These are phyloP conservation scores for Trinectes maculatus DNA, from an alignment of 2,113 vertebrate species.

Conservation along the genomic window DNA sequence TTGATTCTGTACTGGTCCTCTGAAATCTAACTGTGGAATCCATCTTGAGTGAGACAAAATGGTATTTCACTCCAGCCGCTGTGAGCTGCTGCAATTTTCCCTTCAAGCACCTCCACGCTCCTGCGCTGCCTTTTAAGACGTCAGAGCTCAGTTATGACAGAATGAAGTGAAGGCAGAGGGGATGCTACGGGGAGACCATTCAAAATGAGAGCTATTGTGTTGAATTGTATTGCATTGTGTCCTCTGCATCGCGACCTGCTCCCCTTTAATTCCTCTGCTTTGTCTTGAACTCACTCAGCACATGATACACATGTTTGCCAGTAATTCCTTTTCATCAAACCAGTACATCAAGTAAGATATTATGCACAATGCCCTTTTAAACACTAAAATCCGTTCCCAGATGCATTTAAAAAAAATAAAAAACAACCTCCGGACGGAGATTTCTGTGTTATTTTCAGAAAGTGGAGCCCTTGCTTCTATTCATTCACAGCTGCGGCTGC, in stretches of 20 bases:
- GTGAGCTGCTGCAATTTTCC: slow-evolving; percentile 76
- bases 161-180: slow-evolving; percentile 55
- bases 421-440: slow-evolving; percentile 19
- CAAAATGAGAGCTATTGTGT: slow-evolving; percentile 54
- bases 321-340: slow-evolving; percentile 15
- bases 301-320: slow-evolving; percentile 23
- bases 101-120: slow-evolving; percentile 67
- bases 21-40: slow-evolving; percentile 80
- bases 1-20: slow-evolving; percentile 78
- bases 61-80: slow-evolving; percentile 76
- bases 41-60: slow-evolving; percentile 80
- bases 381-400: slow-evolving; percentile 13
- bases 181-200: slow-evolving; percentile 35
- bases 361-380: slow-evolving; percentile 3
- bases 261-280: slow-evolving; percentile 45
- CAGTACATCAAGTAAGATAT: slow-evolving; percentile 10
- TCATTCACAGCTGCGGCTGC: slow-evolving; percentile 54
- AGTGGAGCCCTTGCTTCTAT: slow-evolving; percentile 49
- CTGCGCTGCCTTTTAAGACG: slow-evolving; percentile 75
- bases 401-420: slow-evolving; percentile 27
- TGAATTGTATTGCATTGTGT: slow-evolving; percentile 48
- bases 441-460: slow-evolving; percentile 48
- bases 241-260: slow-evolving; percentile 23
- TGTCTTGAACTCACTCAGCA: slow-evolving; percentile 27
- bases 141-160: slow-evolving; percentile 72